Percentiles rank a stretch among this genome's conserved stretches.
These are phyloP conservation scores for Drosophila ambigua DNA, from an alignment of 1,140 invertebrate species.

Conservation along the genomic window DNA sequence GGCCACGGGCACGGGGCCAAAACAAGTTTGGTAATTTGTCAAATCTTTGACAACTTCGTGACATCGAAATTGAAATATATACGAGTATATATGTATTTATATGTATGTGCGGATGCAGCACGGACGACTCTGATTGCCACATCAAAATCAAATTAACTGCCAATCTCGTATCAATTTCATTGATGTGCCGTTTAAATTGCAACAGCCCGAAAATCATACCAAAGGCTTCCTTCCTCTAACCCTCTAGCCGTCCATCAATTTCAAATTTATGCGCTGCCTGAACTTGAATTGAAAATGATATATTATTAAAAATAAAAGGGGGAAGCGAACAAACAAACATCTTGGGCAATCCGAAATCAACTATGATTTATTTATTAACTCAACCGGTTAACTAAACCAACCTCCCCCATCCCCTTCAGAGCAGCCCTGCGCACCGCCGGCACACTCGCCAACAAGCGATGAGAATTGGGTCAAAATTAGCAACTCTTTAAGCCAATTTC, in stretches of 20 bases:
- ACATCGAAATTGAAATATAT: conserved; percentile 47
- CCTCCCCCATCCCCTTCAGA: neutral
- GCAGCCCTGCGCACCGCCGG: conserved; percentile 4
- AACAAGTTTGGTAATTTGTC: conserved; percentile 42
- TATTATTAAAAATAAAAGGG: conserved; percentile 40
- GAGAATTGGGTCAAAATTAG: conserved; percentile 78
- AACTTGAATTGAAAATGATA: conserved; percentile 57
- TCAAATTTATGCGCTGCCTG: conserved; percentile 60
- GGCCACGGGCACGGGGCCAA: conserved; percentile 19
- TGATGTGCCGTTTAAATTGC: conserved; percentile 35
- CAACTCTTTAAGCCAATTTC: conserved; percentile 57
- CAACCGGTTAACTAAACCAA: conserved; percentile 23
- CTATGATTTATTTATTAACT: conserved; percentile 71
- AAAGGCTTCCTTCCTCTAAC: neutral
- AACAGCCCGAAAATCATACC: conserved; percentile 34
- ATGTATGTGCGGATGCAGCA: conserved; percentile 24
- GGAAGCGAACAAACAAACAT: conserved; percentile 49
- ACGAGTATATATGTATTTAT: no score
- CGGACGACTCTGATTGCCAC: conserved; percentile 30
- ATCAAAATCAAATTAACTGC: conserved; percentile 39
- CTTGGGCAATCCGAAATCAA: conserved; percentile 49
- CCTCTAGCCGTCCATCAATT: conserved; percentile 31
- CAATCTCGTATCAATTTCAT: conserved; percentile 34
- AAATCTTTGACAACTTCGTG: conserved; percentile 44
- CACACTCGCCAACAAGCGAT: conserved; percentile 15